phyloP scores from a whole-genome alignment of 1,140 invertebrate genomes.

The Apocrypta bakeri region DNA sequence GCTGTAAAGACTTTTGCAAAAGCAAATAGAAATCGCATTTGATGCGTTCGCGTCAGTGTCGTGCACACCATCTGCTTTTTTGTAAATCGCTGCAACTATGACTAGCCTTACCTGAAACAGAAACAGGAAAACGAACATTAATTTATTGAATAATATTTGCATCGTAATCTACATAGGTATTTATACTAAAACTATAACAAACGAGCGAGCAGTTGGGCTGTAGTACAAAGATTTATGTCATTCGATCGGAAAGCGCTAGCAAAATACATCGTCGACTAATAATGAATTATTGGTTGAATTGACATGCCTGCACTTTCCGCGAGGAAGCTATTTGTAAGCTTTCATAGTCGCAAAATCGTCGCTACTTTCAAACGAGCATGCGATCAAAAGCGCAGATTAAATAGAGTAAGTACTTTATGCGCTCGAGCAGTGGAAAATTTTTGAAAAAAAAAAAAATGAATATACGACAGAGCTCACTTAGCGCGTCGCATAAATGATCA shows the following conservation, averaged over 20 bases:
- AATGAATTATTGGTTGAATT: constrained; percentile 31
- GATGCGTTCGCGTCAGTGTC: neutral
- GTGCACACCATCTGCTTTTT: neutral
- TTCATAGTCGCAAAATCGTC: neutral
- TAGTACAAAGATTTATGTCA: neutral
- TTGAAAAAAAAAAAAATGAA: neutral
- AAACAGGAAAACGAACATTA: neutral
- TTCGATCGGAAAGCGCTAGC: neutral
- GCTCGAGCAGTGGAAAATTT: neutral
- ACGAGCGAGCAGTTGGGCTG: neutral
- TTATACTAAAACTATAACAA: neutral
- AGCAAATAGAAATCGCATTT: neutral
- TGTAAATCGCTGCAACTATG: no score
- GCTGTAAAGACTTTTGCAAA: neutral
- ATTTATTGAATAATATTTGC: neutral
- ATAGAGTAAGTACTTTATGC: neutral
- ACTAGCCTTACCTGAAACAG: constrained; percentile 37
- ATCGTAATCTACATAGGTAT: neutral
- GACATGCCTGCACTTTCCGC: neutral
- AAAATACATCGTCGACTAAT: neutral
- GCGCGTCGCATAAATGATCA: constrained; percentile 53
- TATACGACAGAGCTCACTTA: constrained; percentile 39
- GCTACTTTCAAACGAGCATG: neutral
- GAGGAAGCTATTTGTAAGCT: neutral
- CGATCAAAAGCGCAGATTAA: constrained; percentile 23